These are phyloP conservation scores for Centropyge bicolor DNA, from an alignment of 2,797 vertebrate species.

Conservation along the genomic window DNA sequence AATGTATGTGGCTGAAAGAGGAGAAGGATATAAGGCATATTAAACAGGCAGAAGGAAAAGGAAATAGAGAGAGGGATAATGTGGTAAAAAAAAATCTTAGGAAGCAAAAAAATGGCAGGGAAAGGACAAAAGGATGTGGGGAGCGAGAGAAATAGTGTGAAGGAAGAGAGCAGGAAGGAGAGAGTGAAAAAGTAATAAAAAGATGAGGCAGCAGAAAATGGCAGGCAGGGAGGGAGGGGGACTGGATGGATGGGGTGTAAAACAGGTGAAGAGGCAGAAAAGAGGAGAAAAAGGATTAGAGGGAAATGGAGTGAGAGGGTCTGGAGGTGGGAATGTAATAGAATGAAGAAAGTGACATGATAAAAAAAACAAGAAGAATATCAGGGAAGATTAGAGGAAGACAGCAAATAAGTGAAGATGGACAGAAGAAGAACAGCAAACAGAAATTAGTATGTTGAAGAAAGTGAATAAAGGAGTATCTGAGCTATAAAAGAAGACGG, in stretches of 20 bases:
- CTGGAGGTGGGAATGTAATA: neutral
- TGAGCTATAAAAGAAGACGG: constrained; percentile 4
- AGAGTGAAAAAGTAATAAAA: constrained; percentile 55
- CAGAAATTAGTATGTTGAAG: neutral
- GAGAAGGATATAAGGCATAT: neutral
- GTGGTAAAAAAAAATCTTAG: neutral
- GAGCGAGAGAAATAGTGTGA: constrained; percentile 1
- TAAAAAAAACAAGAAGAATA: neutral
- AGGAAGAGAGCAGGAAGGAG: constrained; percentile 16
- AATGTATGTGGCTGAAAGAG: neutral
- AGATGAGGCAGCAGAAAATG: constrained; percentile 66
- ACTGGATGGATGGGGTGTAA: constrained; percentile 51
- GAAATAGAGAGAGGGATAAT: neutral
- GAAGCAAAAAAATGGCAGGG: neutral
- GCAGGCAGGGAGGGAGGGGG: constrained; percentile 1
- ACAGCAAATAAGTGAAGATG: constrained; percentile 1
- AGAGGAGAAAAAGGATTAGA: constrained; percentile 38
- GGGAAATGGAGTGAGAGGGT: constrained; percentile 23
- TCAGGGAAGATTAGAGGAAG: constrained; percentile 3
- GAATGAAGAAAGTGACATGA: constrained; percentile 1
- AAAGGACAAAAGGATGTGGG: constrained; percentile 13
- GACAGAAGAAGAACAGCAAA: neutral
- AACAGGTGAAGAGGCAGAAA: constrained; percentile 64
- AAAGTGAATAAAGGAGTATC: constrained; percentile 12
- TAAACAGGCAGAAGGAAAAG: neutral